phyloP scores from a whole-genome alignment of 2,113 vertebrate species.

The Catharus bicknelli region DNA sequence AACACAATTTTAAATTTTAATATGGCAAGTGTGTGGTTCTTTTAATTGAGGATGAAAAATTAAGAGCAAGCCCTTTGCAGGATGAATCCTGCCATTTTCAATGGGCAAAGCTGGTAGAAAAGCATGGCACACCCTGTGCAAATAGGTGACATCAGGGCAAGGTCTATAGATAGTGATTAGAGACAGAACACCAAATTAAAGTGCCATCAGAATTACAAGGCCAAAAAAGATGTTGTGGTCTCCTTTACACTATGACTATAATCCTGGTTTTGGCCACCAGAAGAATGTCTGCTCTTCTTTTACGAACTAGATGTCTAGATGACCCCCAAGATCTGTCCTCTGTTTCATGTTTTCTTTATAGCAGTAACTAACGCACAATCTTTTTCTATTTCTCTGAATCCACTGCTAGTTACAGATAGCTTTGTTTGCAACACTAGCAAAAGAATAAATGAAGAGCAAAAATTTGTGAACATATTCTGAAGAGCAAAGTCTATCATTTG shows the following conservation, averaged over 20 bases:
- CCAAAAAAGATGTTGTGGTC: neutral
- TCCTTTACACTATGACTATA: rapidly evolving
- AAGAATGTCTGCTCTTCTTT: neutral
- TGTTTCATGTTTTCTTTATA: neutral
- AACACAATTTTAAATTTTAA: slow-evolving; percentile 63
- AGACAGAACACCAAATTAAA: neutral
- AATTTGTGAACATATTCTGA: neutral
- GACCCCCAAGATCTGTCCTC: too few relatives aligned
- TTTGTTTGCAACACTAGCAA: neutral
- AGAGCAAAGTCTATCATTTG: neutral
- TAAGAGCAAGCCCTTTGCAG: neutral
- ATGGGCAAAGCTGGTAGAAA: neutral
- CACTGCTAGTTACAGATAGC: neutral
- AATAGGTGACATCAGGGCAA: neutral
- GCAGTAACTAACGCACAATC: neutral
- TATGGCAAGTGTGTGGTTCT: slow-evolving; percentile 4
- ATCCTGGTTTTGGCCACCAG: neutral
- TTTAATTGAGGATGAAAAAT: slow-evolving; percentile 50
- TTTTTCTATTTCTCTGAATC: neutral
- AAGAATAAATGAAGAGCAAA: neutral
- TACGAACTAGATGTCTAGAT: neutral
- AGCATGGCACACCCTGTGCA: neutral
- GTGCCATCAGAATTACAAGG: neutral
- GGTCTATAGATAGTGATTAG: neutral
- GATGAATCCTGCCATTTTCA: neutral